phyloP scores from a whole-genome alignment of 2,113 vertebrate species.

The Puffinus mauretanicus region DNA sequence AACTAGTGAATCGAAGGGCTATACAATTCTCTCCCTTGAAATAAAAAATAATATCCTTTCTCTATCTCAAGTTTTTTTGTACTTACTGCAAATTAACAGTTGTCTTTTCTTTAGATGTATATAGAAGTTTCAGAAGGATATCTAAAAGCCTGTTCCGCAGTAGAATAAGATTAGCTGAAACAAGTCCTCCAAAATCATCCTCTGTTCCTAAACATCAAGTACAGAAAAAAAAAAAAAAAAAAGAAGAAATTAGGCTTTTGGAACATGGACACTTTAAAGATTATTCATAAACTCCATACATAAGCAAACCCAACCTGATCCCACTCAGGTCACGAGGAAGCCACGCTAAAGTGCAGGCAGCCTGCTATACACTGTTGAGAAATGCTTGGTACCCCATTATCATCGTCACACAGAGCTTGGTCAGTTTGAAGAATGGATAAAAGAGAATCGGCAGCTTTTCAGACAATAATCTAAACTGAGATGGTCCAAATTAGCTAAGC shows the following conservation, averaged over 20 bases:
- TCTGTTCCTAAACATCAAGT: conserved; percentile 78
- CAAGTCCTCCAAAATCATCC: conserved; percentile 92
- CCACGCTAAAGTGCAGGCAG: neutral
- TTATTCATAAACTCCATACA: neutral
- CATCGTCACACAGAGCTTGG: accelerated
- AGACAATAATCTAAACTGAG: neutral
- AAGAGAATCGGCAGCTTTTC: neutral
- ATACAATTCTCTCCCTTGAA: neutral
- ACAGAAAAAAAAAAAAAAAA: neutral
- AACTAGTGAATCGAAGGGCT: neutral
- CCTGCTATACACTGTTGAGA: neutral
- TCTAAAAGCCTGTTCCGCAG: conserved; percentile 93
- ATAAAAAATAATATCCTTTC: neutral
- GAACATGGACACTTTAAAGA: neutral
- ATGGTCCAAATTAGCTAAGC: neutral
- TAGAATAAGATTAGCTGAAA: conserved; percentile 93
- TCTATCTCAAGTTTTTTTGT: neutral
- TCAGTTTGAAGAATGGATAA: neutral
- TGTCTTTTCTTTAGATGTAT: conserved; percentile 92
- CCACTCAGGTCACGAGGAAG: neutral
- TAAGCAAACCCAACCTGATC: neutral
- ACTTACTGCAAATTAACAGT: conserved; percentile 92
- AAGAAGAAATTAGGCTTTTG: neutral
- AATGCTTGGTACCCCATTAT: neutral
- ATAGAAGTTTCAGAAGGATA: conserved; percentile 90